Evolutionary conservation across 1,140 invertebrate genomes (phyloP).

Genomic region (Sweltsa coloradensis): DNA sequence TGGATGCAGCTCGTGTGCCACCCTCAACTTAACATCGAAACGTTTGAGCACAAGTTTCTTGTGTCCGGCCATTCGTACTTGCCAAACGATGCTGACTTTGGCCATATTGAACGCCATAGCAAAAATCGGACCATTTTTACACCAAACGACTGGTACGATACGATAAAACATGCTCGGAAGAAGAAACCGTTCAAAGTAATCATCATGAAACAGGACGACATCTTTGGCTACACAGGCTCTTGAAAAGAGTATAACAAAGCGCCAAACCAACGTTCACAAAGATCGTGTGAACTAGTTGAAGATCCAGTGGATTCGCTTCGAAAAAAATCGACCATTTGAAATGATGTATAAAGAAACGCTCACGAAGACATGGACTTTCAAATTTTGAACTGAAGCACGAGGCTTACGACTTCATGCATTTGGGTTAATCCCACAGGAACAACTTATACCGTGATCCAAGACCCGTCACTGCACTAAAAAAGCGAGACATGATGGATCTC

Average conservation of each 20-base stretch:
- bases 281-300: conserved; percentile 10
- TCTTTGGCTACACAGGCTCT: conserved; percentile 5
- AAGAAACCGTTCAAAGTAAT: conserved; percentile 7
- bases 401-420: no score
- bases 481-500: no score
- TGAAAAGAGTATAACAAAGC: conserved; percentile 9
- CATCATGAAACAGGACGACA: conserved; percentile 7
- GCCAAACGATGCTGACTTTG: conserved; percentile 19
- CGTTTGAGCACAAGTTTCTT: conserved; percentile 23
- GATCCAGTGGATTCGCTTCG: conserved; percentile 14
- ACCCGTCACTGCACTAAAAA: no score
- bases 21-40: conserved; percentile 18
- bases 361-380: conserved; percentile 6
- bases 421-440: no score
- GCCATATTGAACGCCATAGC: conserved; percentile 11
- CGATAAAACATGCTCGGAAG: conserved; percentile 9
- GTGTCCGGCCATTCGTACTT: conserved; percentile 20
- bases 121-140: neutral
- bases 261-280: conserved; percentile 7
- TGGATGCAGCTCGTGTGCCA: conserved; percentile 22
- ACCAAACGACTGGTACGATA: conserved; percentile 1
- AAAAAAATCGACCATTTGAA: conserved; percentile 8
- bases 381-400: neutral
- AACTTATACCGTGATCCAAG: no score
- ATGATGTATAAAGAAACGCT: conserved; percentile 10